A percentile compares a stretch with the other conserved stretches of the same genome.
These are phyloP conservation scores for Cliona cf. orientalis DNA, from an alignment of 37 sponge, comb jelly and placozoan genomes.

Conservation along the genomic window DNA sequence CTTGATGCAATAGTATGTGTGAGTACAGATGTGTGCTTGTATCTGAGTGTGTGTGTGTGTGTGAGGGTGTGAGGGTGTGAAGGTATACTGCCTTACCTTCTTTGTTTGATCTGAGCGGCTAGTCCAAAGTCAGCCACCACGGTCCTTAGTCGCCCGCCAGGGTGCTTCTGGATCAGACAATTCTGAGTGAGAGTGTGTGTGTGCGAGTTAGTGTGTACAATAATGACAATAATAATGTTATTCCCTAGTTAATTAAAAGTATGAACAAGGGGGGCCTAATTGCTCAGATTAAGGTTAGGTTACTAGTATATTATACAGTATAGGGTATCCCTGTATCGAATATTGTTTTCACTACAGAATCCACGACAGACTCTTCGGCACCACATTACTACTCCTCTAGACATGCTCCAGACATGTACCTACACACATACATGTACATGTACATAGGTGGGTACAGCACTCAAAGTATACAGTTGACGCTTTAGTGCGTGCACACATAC, in stretches of 20 bases:
- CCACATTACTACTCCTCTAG: too few species aligned
- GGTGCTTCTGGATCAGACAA: constrained; percentile 70
- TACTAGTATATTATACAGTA: too few species aligned
- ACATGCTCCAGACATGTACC: too few species aligned
- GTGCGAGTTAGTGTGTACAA: constrained; percentile 15
- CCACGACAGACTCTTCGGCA: too few species aligned
- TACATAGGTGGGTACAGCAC: too few species aligned
- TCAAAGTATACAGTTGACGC: too few species aligned
- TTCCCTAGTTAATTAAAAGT: neutral
- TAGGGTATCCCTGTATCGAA: too few species aligned
- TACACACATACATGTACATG: neutral
- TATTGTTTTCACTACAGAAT: too few species aligned
- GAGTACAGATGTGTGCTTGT: neutral
- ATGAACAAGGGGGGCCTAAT: neutral
- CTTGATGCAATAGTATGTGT: too few species aligned
- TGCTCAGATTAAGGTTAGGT: too few species aligned
- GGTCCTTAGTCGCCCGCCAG: constrained; percentile 38
- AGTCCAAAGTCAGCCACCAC: constrained; percentile 97
- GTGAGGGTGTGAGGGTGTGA: neutral
- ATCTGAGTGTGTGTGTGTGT: constrained; percentile 1
- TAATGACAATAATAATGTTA: neutral
- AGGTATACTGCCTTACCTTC: constrained; percentile 36
- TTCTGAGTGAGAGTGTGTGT: constrained; percentile 55
- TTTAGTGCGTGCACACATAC: too few species aligned
- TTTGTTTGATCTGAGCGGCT: constrained; percentile 84